Evolutionary conservation across 2,113 vertebrate species (phyloP).

Genomic region (Otis tarda): DNA sequence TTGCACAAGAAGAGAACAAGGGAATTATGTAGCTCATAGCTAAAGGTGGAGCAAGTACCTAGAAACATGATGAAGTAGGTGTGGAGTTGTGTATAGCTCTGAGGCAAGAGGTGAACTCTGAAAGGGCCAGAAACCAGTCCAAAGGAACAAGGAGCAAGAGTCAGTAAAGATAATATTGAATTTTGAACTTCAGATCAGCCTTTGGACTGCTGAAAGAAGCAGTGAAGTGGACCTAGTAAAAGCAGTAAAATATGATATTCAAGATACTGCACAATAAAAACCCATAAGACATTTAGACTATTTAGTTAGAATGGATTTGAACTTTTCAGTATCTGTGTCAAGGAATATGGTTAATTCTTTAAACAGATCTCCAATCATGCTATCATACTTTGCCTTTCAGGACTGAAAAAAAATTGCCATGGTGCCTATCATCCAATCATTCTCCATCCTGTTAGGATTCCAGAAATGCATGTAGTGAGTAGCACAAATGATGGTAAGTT

Average conservation of each 20-base stretch:
- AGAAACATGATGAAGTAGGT: neutral
- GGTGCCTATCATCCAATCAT: constrained; percentile 64
- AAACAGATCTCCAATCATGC: neutral
- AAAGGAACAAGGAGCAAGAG: neutral
- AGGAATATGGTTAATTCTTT: neutral
- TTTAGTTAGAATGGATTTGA: neutral
- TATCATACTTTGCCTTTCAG: constrained; percentile 6
- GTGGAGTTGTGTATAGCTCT: neutral
- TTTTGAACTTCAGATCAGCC: neutral
- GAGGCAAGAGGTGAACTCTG: neutral
- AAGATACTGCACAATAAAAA: neutral
- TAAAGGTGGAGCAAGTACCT: neutral
- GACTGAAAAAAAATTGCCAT: constrained; percentile 58
- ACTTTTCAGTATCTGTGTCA: neutral
- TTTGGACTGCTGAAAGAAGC: neutral
- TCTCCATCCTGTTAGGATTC: constrained; percentile 66
- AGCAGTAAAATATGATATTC: neutral
- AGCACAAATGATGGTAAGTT: constrained; percentile 58
- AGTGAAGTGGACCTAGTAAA: neutral
- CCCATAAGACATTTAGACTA: neutral
- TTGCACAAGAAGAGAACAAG: neutral
- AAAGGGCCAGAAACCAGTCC: neutral
- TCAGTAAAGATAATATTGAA: neutral
- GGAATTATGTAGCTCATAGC: neutral
- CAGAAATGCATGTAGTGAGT: constrained; percentile 52